These are phyloP conservation scores for Vidua chalybeata DNA, from an alignment of 2,113 vertebrate genomes.

Conservation along the genomic window DNA sequence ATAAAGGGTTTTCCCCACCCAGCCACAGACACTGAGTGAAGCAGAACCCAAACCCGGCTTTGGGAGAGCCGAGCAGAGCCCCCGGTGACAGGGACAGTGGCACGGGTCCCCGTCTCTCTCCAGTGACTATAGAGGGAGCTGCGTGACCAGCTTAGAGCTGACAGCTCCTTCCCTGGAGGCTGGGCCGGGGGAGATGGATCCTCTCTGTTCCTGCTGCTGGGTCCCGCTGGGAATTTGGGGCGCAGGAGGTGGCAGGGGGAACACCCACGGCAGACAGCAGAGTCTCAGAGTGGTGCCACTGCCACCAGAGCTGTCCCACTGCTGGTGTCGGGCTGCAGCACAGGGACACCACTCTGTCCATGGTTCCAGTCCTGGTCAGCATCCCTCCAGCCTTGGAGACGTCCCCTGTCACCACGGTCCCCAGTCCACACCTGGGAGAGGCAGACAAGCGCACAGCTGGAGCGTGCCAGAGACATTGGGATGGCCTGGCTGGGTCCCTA, in stretches of 20 bases:
- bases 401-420: fast-evolving
- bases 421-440: fast-evolving
- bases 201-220: neutral
- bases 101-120: neutral
- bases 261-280: fast-evolving
- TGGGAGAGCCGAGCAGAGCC: neutral
- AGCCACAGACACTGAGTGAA: neutral
- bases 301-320: neutral
- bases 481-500: neutral
- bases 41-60: neutral
- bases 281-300: fast-evolving
- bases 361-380: neutral
- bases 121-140: constrained; percentile 66
- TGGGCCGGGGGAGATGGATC: neutral
- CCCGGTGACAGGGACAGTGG: neutral
- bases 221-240: neutral
- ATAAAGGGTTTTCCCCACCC: neutral
- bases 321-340: fast-evolving
- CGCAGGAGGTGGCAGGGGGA: fast-evolving
- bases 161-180: neutral
- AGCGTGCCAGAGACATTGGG: neutral
- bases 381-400: neutral
- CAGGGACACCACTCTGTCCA: neutral
- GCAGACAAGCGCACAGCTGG: neutral
- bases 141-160: neutral